Base-by-base conservation (phyloP, 2,888 invertebrate species). In the Pseudococcus longispinus region DNA sequence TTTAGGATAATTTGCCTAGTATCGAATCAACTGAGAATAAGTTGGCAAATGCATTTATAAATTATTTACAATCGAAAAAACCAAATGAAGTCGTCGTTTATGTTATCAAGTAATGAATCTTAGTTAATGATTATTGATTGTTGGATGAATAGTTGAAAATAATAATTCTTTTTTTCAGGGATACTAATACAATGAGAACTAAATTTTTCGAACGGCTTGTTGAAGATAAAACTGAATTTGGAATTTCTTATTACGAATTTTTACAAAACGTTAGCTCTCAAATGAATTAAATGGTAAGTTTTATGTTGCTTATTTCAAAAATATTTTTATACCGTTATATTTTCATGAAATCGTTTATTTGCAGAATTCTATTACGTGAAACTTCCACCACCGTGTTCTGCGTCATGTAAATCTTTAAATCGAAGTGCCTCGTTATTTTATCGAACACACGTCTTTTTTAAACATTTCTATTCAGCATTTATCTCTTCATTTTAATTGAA, bases 241-340 rank as follows among this genome's bases (percentile, higher is more conserved):
- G 97, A 86, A 94, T 98, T 92, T 97, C 98, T 89, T 99, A 99
- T 92, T 96, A 97, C 91, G 99, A 99, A 93, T 99, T 99, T 92
- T 93, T 99, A 91, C 98, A 99, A 92, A 97, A 98, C 92, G 93
- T 97, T 89, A 96, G 96, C 91, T 93, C 93, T 90, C 96, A 96
- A 93, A 94, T 97, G 91, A 97, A 97, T 93, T 97, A 88, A 82
- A 46, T 51, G 18, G 26, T 51, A 26, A 26, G 70, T 70, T 37
- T 37, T 37, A 6, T 37, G 15, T 60, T 9, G 11, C 23, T 3
- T 60, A 23, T 11, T 23, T 11, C 23, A 9, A 44, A 15, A 8
- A n/a, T 46, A 46, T 46, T 8, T n/a, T 15, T 15, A 46, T 46
- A 11, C 46, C 1, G 46, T 15, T 46, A 15, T 13, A 46, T 46